Evolutionary conservation across 37 sponge, comb jelly and placozoan species (phyloP), one percentile per base, ranked within the genome.

Genomic region (Hormiphora californensis): DNA sequence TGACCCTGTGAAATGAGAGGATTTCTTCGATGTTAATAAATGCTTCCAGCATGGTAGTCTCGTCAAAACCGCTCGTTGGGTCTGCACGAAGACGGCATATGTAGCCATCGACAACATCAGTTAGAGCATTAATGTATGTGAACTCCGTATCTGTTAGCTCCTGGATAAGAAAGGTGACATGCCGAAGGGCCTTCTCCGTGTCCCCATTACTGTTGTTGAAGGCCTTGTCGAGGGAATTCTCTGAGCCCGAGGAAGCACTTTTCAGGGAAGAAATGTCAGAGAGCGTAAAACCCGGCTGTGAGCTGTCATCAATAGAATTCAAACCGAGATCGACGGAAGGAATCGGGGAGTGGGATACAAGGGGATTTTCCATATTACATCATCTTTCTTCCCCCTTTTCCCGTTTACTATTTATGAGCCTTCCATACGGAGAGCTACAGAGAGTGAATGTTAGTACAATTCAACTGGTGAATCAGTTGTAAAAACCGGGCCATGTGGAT

Each of bases 1-100:
- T 43, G 1, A 43, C 43, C 28, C 43, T 46, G 25, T 73, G 81
- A 33, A 73, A 73, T 1, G 5, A 32, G 1, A 43, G 21, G 25
- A 73, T 73, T 15, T 73, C 81, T 33, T 73, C 81, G 12, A 73
- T 73, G 46, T 73, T 73, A 73, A 73, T 46, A 40, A 73, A 73
- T 12, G 43, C 81, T 41, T 73, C 36, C 9, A 1, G 0, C 21
- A 73, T 73, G 3, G 23, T 73, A 3, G 32, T 0, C 1, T 73
- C 81, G 12, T 27, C 23, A 41, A 73, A 73, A n/a, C 81, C 81
- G 43, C 81, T 73, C 23, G 81, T 19, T 22, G 38, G 19, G 25
- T 73, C 81, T 11, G 46, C 30, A 4, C 46, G 40, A 4, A 73
- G 25, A 1, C 81, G 35, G 28, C 43, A 43, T 9, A 73, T 73